Base-by-base conservation (phyloP, 2,888 invertebrate genomes). In the Drosophila atroscutellata region DNA sequence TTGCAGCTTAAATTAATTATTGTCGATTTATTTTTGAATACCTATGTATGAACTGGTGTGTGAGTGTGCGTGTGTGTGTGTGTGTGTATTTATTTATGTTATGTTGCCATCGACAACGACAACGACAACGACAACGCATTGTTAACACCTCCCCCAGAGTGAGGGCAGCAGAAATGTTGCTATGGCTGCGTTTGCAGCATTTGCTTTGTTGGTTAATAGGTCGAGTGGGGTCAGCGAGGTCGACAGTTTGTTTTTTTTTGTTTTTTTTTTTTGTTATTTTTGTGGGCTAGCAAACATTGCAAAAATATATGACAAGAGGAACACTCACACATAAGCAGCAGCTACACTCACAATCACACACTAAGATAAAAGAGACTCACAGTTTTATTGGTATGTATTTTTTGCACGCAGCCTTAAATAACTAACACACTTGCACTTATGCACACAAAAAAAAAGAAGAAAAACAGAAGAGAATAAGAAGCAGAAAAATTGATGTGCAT, bases 1-100 rank as follows among this genome's bases (percentile, higher is more conserved):
- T 51, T 57, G 36, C 51, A 51, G 72, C 61, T 26, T 30, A 72
- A 77, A 65, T 77, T 64, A 75, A 77, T 77, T 74, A 61, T 50
- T 74, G 72, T 71, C 77, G 77, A 59, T 74, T 74, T 77, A 71
- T 77, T 77, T 62, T 71, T 58, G 72, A 72, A 57, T 57, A 37
- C 54, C 50, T 57, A 52, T 45, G 32, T 15, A 13, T n/a, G n/a
- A 45, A 24, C 20, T 24, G 37, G n/a, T 30, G 15, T n/a, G 11
- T 8, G 18, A 13, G n/a, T 26, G 8, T 32, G 36, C 6, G 36
- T 28, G 8, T 8, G 18, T 32, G 26, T 5, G 26, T 26, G 4
- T 37, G 30, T 30, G 15, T 13, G 11, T 32, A 26, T 32, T 18
- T 45, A 47, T n/a, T 11, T 26, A 30, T 70, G 66, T n/a, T 56